These are phyloP conservation scores for Coilia nasus DNA, from an alignment of 2,797 vertebrate genomes.

Conservation along the genomic window DNA sequence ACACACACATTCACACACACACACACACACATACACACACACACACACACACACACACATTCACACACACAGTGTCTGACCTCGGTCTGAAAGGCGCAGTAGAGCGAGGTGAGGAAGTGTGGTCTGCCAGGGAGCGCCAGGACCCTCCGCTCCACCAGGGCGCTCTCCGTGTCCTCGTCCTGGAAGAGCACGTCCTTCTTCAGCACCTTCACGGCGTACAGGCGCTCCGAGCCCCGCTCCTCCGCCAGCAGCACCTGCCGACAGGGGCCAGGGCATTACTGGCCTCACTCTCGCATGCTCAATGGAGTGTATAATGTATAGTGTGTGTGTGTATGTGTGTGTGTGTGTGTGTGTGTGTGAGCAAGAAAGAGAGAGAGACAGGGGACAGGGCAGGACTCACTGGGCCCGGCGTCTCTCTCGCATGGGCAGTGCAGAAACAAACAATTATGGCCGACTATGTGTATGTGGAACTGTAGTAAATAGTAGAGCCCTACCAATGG, in stretches of 20 bases:
- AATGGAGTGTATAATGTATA: too few relatives aligned
- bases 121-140: slow-evolving; percentile 81
- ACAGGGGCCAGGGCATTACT: not conserved
- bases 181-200: slow-evolving; percentile 94
- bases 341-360: too few relatives aligned
- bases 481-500: not conserved
- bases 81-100: slow-evolving; percentile 89
- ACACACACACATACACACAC: slow-evolving; percentile 27
- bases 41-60: slow-evolving; percentile 44
- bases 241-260: slow-evolving; percentile 88
- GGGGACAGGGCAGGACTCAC: too few relatives aligned
- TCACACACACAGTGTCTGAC: slow-evolving; percentile 59
- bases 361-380: too few relatives aligned
- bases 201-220: slow-evolving; percentile 90
- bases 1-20: not conserved
- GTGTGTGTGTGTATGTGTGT: too few relatives aligned
- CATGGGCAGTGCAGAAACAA: too few relatives aligned
- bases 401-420: too few relatives aligned
- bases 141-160: slow-evolving; percentile 89
- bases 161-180: slow-evolving; percentile 91
- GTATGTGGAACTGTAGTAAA: not conserved
- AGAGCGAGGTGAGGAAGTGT: slow-evolving; percentile 89
- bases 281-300: too few relatives aligned
- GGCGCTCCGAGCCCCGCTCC: slow-evolving; percentile 82
- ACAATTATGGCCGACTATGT: too few relatives aligned